Base-by-base conservation (phyloP, 1,140 invertebrate genomes). In the Sweltsa coloradensis region DNA sequence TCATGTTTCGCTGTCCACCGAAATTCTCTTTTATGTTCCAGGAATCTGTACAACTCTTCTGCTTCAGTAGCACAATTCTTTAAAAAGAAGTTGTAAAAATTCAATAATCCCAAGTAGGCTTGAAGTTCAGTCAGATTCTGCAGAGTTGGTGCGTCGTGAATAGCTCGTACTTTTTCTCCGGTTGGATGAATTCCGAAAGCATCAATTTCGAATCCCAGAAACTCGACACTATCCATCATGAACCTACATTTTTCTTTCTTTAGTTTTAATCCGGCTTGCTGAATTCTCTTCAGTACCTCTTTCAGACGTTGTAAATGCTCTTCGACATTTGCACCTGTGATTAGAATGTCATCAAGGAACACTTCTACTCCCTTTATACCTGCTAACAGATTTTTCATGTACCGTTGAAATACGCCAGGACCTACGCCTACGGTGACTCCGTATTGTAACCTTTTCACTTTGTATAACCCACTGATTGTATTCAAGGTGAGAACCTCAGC, bases 171-270 rank as follows among this genome's bases (percentile, higher is more conserved):
- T 47, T 61, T 60, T 24, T 57, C 51, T 14, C 44, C 43, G n/a
- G n/a, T 54, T 40, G 22, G 59, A 58, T 34, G 59, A 52, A 19
- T 60, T 57, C 7, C 57, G 59, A 9, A 54, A 45, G 14, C 36
- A 53, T 57, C 49, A 13, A 68, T 60, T 0, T 51, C 52, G 51
- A 58, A 61, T 2, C 66, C 62, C 13, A 67, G 45, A 48, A 59
- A 63, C 5, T 49, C 47, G 7, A 67, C 53, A 52, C 53, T 56
- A 18, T 11, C 11, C 24, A 18, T 34, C 16, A 53, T 26, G 41
- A 64, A 59, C 9, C 29, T 14, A 49, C 54, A 55, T 41, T 61
- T 57, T 19, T 41, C 45, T 23, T 22, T 29, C 42, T 45, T 37
- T 5, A 41, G 45, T n/a, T 26, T 34, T 11, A 19, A 50, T 24